Conservation (phyloP, 2,888 invertebrate species). For the Monochamus alternatus region DNA sequence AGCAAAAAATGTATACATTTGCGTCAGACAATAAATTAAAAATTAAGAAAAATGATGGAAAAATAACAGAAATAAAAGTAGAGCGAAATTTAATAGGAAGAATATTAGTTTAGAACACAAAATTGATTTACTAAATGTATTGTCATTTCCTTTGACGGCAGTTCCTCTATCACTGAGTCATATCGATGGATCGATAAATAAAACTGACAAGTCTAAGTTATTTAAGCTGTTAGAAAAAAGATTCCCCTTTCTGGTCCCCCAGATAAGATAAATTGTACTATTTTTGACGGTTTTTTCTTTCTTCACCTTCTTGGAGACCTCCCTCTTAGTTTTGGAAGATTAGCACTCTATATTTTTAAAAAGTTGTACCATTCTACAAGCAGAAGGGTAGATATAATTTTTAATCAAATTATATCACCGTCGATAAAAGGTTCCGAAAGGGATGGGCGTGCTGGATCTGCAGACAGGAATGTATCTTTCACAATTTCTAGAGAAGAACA, state of each 20-base stretch:
- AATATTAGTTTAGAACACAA: conserved; percentile 41
- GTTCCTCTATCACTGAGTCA: conserved; percentile 42
- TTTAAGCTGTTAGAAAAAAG: conserved; percentile 28
- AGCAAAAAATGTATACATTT: conserved; percentile 36
- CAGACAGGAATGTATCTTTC: conserved; percentile 10
- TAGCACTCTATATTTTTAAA: conserved; percentile 31
- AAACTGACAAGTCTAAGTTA: conserved; percentile 42
- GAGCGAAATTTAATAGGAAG: conserved; percentile 39
- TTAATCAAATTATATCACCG: conserved; percentile 29
- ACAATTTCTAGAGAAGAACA: neutral
- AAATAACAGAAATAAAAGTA: conserved; percentile 38
- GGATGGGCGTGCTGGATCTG: neutral
- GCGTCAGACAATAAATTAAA: conserved; percentile 43
- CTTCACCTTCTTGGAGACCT: conserved; percentile 23
- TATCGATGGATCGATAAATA: conserved; percentile 43
- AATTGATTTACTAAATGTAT: conserved; percentile 35
- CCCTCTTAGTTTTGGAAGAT: conserved; percentile 34
- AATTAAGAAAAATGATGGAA: conserved; percentile 30
- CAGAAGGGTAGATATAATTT: conserved; percentile 30
- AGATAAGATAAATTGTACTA: conserved; percentile 38
- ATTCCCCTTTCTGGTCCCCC: neutral
- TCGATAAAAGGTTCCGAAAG: conserved; percentile 38
- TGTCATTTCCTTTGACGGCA: conserved; percentile 38
- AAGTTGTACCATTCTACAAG: conserved; percentile 32
- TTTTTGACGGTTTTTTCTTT: conserved; percentile 42